These are phyloP conservation scores for Macrophya annulata DNA, from an alignment of 2,888 invertebrate species.

Conservation along the genomic window DNA sequence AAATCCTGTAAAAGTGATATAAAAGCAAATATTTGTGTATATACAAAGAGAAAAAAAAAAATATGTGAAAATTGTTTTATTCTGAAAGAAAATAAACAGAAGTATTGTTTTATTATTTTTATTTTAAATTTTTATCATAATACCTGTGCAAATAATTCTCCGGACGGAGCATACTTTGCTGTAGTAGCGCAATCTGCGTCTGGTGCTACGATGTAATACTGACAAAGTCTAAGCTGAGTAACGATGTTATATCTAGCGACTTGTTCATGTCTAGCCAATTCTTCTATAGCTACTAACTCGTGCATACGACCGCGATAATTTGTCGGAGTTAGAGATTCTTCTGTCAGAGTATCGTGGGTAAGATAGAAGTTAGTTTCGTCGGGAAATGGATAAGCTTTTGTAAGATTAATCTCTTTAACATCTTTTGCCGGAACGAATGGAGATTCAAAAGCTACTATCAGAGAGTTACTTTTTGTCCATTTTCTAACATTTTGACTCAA, in stretches of 20 bases:
- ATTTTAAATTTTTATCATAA: conserved; percentile 27
- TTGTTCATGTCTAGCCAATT: conserved; percentile 88
- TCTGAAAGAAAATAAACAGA: conserved; percentile 50
- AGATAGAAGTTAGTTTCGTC: conserved; percentile 85
- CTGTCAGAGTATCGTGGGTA: conserved; percentile 86
- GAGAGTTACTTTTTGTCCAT: conserved; percentile 83
- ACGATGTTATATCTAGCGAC: conserved; percentile 87
- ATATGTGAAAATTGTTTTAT: not conserved
- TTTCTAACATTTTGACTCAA: conserved; percentile 84
- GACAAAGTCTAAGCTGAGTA: conserved; percentile 83
- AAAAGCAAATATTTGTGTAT: not conserved
- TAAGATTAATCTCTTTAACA: conserved; percentile 72
- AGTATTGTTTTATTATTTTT: not conserved
- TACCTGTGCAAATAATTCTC: conserved; percentile 88
- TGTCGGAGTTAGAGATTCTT: conserved; percentile 83
- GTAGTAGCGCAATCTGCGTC: conserved; percentile 86
- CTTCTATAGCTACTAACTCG: conserved; percentile 88
- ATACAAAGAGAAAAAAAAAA: not conserved
- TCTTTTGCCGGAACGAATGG: conserved; percentile 81
- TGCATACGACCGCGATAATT: conserved; percentile 89
- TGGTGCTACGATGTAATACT: conserved; percentile 86
- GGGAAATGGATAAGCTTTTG: conserved; percentile 85
- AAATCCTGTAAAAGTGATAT: conserved; percentile 5
- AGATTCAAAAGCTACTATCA: conserved; percentile 82
- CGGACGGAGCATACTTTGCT: conserved; percentile 88